These are phyloP conservation scores for Acrocephalus kingi DNA, from an alignment of 2,113 vertebrate genomes.

Conservation along the genomic window DNA sequence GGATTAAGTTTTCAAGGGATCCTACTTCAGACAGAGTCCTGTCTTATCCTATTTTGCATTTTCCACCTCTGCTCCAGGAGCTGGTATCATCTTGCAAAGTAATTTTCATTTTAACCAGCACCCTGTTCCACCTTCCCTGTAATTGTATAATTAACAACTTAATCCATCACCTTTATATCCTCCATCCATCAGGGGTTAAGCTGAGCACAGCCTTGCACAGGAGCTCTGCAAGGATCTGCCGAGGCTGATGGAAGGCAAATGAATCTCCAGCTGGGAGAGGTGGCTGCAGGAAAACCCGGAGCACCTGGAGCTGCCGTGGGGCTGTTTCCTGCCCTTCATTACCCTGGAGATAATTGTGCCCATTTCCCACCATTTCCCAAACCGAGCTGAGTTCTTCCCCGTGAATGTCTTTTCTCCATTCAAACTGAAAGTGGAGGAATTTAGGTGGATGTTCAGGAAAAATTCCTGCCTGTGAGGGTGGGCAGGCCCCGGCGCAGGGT, in stretches of 20 bases:
- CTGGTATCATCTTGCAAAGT: neutral
- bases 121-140: neutral
- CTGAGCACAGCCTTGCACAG: neutral
- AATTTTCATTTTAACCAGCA: neutral
- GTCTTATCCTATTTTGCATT: neutral
- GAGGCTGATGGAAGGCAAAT: neutral
- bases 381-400: neutral
- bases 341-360: neutral
- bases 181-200: neutral
- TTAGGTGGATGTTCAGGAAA: neutral
- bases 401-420: neutral
- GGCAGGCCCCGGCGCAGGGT: neutral
- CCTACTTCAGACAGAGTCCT: neutral
- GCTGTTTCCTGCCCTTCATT: neutral
- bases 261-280: neutral
- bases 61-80: neutral
- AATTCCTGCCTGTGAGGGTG: rapidly evolving
- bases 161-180: slow-evolving; percentile 9
- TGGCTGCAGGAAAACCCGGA: neutral
- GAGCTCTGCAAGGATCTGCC: neutral
- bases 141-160: slow-evolving; percentile 10
- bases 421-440: neutral
- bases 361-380: neutral
- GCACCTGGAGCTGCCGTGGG: rapidly evolving
- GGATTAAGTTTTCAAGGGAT: neutral